Evolutionary conservation across 2,888 invertebrate genomes (phyloP).

Genomic region (Plagodis pulveraria): DNA sequence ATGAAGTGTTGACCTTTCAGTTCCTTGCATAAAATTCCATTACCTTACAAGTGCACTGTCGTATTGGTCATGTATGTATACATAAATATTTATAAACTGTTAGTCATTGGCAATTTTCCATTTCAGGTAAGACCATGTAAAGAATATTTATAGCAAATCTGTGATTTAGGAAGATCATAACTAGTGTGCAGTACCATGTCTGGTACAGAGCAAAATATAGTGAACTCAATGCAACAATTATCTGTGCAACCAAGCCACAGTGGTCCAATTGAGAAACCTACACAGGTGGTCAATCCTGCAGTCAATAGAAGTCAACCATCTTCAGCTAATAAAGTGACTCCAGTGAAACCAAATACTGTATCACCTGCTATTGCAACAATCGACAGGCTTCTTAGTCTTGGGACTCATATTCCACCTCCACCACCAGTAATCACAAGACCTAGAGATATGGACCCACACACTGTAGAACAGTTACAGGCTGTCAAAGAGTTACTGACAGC

Average conservation of each 20-base stretch:
- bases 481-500: constrained; percentile 85
- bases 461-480: constrained; percentile 84
- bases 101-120: constrained; percentile 39
- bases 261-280: constrained; percentile 78
- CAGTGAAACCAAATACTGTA: constrained; percentile 68
- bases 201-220: constrained; percentile 81
- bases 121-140: constrained; percentile 73
- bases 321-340: constrained; percentile 65
- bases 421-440: constrained; percentile 73
- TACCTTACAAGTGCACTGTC: constrained; percentile 33
- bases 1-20: constrained; percentile 30
- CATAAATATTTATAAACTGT: constrained; percentile 30
- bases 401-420: constrained; percentile 73
- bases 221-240: constrained; percentile 82
- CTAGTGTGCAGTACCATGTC: constrained; percentile 77
- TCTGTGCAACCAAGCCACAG: constrained; percentile 77
- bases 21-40: constrained; percentile 30
- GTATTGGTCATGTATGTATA: constrained; percentile 13
- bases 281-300: constrained; percentile 81
- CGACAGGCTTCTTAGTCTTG: constrained; percentile 76
- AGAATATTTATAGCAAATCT: constrained; percentile 52
- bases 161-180: constrained; percentile 36
- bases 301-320: constrained; percentile 74
- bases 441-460: constrained; percentile 82
- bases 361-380: constrained; percentile 82